phyloP scores from a whole-genome alignment of 2,113 vertebrate species.

The Rousettus leschenaultii region DNA sequence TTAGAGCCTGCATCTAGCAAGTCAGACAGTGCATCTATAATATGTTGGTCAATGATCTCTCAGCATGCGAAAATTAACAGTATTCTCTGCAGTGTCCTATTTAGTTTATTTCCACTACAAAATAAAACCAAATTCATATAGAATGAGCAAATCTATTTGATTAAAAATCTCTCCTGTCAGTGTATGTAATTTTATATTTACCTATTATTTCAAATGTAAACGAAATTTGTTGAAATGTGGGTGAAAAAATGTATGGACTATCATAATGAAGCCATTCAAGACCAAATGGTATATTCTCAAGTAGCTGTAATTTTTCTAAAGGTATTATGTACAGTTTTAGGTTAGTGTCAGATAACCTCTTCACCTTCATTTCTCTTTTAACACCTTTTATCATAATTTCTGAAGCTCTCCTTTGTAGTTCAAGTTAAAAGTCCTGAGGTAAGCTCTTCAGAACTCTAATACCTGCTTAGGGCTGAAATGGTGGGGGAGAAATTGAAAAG shows the following conservation, averaged over 20 bases:
- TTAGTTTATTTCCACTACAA: background rate
- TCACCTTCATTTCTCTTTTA: slow-evolving; percentile 39
- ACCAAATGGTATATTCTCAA: background rate
- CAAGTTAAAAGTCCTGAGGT: slow-evolving; percentile 52
- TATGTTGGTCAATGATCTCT: background rate
- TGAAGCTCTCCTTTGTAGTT: slow-evolving; percentile 58
- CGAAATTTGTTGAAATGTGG: slow-evolving; percentile 1
- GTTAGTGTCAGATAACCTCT: slow-evolving; percentile 48
- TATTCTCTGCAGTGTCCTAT: background rate
- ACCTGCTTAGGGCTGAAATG: slow-evolving; percentile 51
- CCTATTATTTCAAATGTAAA: background rate
- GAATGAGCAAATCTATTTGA: background rate
- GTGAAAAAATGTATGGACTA: background rate
- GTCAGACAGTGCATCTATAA: background rate
- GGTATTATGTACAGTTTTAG: slow-evolving; percentile 36
- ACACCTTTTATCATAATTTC: slow-evolving; percentile 61
- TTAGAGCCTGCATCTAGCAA: background rate
- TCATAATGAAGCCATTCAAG: slow-evolving; percentile 23
- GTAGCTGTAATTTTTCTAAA: slow-evolving; percentile 26
- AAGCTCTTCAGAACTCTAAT: slow-evolving; percentile 56
- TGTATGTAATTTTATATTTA: background rate
- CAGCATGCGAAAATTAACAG: background rate
- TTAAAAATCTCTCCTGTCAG: background rate
- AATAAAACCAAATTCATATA: background rate
- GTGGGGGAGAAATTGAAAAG: slow-evolving; percentile 45